Percentiles rank a stretch among this genome's conserved stretches.
Conservation (phyloP, 2,888 invertebrate species). For the Drosophila melanocephala region DNA sequence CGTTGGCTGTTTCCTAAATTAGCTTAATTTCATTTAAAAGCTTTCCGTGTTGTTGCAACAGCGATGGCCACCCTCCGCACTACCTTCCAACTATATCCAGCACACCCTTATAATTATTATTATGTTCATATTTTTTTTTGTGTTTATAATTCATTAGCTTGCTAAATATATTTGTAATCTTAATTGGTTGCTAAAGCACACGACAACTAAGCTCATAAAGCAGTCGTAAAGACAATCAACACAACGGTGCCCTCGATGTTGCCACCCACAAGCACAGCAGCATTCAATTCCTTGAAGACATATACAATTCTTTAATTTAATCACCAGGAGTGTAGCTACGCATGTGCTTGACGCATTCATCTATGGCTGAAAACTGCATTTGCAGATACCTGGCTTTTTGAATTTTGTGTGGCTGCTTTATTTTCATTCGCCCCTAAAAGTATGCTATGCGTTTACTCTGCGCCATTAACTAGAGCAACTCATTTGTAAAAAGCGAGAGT, state of each 20-base stretch:
- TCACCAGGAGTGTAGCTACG: conserved; percentile 1
- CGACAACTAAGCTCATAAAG: conserved; percentile 52
- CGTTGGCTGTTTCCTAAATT: conserved; percentile 72
- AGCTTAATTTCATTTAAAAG: conserved; percentile 80
- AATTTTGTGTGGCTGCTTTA: conserved; percentile 13
- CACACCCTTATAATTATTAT: conserved; percentile 10
- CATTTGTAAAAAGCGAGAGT: neutral
- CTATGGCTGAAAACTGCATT: conserved; percentile 1
- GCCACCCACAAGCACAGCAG: neutral
- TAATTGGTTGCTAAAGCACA: conserved; percentile 65
- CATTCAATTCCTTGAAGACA: neutral
- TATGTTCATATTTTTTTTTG: conserved; percentile 17
- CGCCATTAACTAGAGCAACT: conserved; percentile 1
- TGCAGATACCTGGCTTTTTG: neutral
- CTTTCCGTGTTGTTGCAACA: conserved; percentile 53
- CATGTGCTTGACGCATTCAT: neutral
- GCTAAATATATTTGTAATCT: conserved; percentile 71
- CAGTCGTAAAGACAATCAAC: conserved; percentile 42
- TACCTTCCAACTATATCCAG: neutral
- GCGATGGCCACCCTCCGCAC: conserved; percentile 7
- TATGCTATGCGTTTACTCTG: conserved; percentile 44
- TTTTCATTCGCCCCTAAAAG: conserved; percentile 46
- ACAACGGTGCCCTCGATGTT: neutral
- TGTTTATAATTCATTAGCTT: conserved; percentile 74
- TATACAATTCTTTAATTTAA: conserved; percentile 16